Conservation (phyloP, 35 echinoderm and acorn worm genomes). For the Lytechinus variegatus region DNA sequence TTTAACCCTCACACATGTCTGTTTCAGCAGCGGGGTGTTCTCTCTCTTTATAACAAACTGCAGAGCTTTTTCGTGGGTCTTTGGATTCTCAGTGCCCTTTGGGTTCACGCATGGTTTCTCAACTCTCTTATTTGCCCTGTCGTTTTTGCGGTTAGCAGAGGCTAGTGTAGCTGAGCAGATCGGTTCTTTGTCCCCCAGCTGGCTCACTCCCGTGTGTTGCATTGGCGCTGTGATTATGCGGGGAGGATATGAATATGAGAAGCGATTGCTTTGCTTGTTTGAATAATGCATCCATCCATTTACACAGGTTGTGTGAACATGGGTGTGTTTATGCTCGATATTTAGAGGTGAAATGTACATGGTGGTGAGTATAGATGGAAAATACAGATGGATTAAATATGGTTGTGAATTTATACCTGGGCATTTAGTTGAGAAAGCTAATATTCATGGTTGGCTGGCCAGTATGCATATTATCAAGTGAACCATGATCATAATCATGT, state of each 20-base stretch:
- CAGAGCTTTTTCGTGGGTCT: too few species aligned
- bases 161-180: neutral
- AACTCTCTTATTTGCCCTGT: neutral
- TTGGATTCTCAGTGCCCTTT: neutral
- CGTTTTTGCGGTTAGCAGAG: neutral
- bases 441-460: too few species aligned
- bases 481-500: too few species aligned
- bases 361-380: too few species aligned
- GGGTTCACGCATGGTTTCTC: neutral
- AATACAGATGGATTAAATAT: neutral
- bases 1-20: neutral
- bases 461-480: too few species aligned
- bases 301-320: neutral
- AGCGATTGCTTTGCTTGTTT: neutral
- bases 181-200: neutral
- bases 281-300: neutral
- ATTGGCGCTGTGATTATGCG: neutral
- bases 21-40: neutral
- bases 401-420: neutral
- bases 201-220: neutral
- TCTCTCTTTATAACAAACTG: too few species aligned
- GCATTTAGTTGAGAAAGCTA: neutral
- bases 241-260: neutral
- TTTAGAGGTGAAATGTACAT: too few species aligned
- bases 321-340: neutral